Base-by-base conservation (phyloP, 1,140 invertebrate genomes). In the Zaprionus taronus region DNA sequence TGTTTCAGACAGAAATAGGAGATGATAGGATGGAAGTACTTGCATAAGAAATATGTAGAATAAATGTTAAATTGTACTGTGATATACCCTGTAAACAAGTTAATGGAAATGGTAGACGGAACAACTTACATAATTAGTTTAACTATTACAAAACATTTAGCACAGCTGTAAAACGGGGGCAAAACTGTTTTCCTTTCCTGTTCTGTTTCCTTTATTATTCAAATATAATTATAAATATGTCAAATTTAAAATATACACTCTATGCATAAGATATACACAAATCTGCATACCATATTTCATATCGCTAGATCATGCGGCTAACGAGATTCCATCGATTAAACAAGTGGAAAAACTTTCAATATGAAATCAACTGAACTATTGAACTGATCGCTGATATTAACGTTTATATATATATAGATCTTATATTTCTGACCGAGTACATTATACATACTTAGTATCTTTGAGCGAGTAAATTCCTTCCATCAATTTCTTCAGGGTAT, bases 251-350 rank as follows among this genome's bases (percentile, higher is more conserved):
- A 51, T 2, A 51, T 5, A 24, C 2, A n/a, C 5, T 14, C 15
- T 20, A 22, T 20, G 6, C 0, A 51, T 24, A 51, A 17, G 7
- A 1, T 5, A 14, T 15, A 14, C 7, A 51, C 1, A 22, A 24
- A 24, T 22, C 12, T 24, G 3, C 1, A 12, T 24, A 24, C 0
- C 4, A 51, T 24, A 51, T 51, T 51, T 24, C 4, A 51, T 20
- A 0, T 12, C 1, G 2, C 1, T 51, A 51, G 1, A 20, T 22
- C 1, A 5, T 3, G 0, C 24, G 1, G 0, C 2, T 14, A 20
- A 0, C 11, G 20, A 51, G 20, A 51, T 22, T 0, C 4, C 14
- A 22, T 2, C 2, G 20, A 14, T 20, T 0, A 22, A 49, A 44
- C 1, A 44, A 17, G 14, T 5, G 2, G 15, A 44, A 5, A 7